Conservation (phyloP, 1,140 invertebrate species). For the Physella acuta region DNA sequence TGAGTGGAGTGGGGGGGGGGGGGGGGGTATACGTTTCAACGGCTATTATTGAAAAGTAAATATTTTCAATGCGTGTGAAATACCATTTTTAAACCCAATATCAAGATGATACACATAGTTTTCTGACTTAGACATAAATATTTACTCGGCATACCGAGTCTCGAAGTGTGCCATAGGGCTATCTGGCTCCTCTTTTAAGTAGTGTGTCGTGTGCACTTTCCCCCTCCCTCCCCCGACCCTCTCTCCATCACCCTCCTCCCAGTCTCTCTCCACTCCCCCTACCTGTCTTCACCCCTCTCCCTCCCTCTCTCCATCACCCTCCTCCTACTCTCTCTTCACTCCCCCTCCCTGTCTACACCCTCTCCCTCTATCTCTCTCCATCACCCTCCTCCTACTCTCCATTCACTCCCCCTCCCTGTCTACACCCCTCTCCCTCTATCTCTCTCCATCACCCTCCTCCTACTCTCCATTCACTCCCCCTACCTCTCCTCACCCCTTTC, state of each 20-base stretch:
- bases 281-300: background rate
- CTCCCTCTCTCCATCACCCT: background rate
- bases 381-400: background rate
- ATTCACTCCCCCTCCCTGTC: background rate
- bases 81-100: too few relatives aligned
- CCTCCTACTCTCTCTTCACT: background rate
- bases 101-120: too few relatives aligned
- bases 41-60: too few relatives aligned
- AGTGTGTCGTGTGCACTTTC: background rate
- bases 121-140: too few relatives aligned
- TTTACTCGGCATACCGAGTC: too few relatives aligned
- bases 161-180: too few relatives aligned
- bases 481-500: background rate
- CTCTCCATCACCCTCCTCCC: background rate
- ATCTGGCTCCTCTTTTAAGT: background rate
- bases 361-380: background rate
- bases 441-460: background rate
- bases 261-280: background rate
- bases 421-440: conserved; percentile 3
- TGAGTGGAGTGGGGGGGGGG: too few relatives aligned
- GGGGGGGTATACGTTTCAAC: too few relatives aligned
- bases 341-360: background rate
- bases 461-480: background rate
- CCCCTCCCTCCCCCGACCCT: background rate
- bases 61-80: too few relatives aligned